Conservation (phyloP, 2,888 invertebrate species). For the Iselma pallidipennis region DNA sequence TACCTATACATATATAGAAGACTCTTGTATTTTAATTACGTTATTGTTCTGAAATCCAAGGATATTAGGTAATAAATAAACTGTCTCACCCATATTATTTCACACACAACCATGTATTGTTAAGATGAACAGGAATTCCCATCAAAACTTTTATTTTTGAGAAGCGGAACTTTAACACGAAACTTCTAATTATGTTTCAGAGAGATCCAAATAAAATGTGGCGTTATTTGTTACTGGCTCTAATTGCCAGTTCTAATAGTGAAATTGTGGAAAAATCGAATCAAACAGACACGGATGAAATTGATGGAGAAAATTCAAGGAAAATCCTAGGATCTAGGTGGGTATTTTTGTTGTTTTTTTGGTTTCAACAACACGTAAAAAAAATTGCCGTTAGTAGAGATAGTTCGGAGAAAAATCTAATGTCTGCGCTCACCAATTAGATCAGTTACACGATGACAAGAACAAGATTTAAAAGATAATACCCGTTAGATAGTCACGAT, state of each 20-base stretch:
- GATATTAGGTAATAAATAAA: not conserved
- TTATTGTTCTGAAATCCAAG: not conserved
- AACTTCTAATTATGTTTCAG: conserved; percentile 1
- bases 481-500: not conserved
- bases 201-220: conserved; percentile 7
- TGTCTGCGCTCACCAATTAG: not conserved
- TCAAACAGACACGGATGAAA: conserved; percentile 36
- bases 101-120: too few species aligned
- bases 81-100: not conserved
- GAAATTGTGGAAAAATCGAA: conserved; percentile 18
- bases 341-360: conserved; percentile 32
- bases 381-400: not conserved
- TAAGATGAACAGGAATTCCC: not conserved
- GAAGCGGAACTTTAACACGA: not conserved
- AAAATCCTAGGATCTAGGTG: conserved; percentile 67
- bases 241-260: conserved; percentile 1
- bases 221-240: conserved; percentile 11
- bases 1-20: not conserved
- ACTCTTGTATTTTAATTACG: not conserved
- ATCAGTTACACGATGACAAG: not conserved
- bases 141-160: not conserved
- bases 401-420: not conserved
- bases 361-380: conserved; percentile 1
- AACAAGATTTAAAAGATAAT: not conserved
- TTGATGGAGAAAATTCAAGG: conserved; percentile 58